Conservation (phyloP, 2,888 invertebrate species). For the Autographa pulchrina region DNA sequence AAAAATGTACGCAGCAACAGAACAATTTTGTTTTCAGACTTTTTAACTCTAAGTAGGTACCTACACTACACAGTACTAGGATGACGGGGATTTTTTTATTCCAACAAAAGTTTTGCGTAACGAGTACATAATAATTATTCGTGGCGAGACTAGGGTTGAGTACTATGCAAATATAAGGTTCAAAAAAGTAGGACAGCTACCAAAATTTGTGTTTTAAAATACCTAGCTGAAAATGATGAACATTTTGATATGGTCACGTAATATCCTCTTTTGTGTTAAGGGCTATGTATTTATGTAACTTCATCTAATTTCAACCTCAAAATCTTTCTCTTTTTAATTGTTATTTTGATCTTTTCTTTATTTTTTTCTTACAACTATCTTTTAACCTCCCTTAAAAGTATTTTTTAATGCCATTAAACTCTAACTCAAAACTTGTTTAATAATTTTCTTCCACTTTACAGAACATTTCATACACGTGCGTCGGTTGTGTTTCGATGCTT, state of each 20-base stretch:
- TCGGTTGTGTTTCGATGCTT: no score
- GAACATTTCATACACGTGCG: no score
- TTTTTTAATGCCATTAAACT: no score
- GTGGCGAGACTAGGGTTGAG: not conserved
- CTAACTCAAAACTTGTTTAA: no score
- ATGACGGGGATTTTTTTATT: not conserved
- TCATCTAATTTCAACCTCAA: no score
- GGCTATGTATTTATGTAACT: no score
- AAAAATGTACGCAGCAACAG: not conserved
- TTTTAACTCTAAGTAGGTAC: not conserved
- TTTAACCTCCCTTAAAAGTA: no score
- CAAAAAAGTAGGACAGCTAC: not conserved
- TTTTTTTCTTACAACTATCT: no score
- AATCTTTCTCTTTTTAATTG: no score
- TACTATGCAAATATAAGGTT: not conserved
- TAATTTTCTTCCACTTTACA: no score
- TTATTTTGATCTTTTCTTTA: no score
- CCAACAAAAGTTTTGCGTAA: not conserved
- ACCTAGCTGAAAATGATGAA: not conserved
- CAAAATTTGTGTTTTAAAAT: not conserved
- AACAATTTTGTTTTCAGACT: not conserved
- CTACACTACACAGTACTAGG: not conserved
- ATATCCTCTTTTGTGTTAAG: no score
- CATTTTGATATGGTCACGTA: not conserved
- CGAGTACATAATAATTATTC: slow-evolving; percentile 2